Conservation (phyloP, 2,113 vertebrate species). For the Noctilio leporinus region DNA sequence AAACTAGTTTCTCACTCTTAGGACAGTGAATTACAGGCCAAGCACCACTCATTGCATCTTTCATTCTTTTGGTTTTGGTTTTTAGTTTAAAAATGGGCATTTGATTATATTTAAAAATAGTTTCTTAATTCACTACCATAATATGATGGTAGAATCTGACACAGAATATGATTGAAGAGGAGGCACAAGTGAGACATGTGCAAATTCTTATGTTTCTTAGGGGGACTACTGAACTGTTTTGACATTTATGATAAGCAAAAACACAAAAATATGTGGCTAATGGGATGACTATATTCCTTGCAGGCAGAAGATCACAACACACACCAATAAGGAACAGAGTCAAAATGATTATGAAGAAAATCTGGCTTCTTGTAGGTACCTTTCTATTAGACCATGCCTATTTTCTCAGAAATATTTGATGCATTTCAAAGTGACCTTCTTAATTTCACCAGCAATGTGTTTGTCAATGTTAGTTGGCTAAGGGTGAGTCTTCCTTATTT, state of each 20-base stretch:
- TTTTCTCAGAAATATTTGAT: background rate
- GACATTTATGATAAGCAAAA: background rate
- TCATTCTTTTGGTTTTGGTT: background rate
- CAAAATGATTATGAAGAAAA: background rate
- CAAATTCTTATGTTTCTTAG: background rate
- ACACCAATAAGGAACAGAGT: background rate
- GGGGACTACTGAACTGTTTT: background rate
- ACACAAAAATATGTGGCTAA: background rate
- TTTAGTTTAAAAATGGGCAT: background rate
- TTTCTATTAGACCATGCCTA: background rate
- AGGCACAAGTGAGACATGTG: background rate
- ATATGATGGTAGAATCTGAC: background rate
- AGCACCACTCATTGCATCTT: background rate
- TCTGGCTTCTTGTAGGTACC: fast-evolving
- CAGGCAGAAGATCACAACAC: background rate
- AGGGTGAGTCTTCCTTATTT: background rate
- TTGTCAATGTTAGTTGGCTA: background rate
- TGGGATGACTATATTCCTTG: background rate
- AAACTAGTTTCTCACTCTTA: background rate
- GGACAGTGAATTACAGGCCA: background rate
- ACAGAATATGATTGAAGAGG: background rate
- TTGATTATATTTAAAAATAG: background rate
- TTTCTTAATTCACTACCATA: background rate
- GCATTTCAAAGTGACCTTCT: background rate
- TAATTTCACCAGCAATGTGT: no score